Evolutionary conservation across 2,797 vertebrate species (phyloP), one percentile per base, ranked within the genome.

Genomic region (Mus minutoides): DNA sequence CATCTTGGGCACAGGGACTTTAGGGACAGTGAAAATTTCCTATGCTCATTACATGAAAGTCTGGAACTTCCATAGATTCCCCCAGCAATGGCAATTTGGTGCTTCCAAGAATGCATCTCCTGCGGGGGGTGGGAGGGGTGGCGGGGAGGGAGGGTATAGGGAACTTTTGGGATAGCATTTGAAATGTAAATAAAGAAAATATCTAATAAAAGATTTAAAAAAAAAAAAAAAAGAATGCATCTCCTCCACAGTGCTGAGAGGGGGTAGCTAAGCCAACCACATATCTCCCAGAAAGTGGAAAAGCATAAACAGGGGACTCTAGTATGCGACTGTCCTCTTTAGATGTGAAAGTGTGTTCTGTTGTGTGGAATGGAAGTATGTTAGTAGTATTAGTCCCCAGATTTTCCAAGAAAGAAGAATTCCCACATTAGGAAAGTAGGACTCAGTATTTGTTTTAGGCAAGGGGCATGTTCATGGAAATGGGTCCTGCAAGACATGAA

Each of bases 391-490:
- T 5, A 9, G 73, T 13, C 37, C 16, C 46, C 52, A 9, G 26
- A n/a, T 64, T 21, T 69, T 52, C 46, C 31, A 37, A 85, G 73
- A 75, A 62, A 43, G n/a, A 75, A 2, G n/a, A 75, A 2, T 58
- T 54, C 24, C 37, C 62, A 0, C 0, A 0, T 21, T 1, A n/a
- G 69, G 19, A 71, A 49, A 79, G 62, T 69, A 26, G 3, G 46
- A 4, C 22, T 62, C 60, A 34, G 1, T 17, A 12, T 46, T 73
- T 52, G 54, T 40, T 82, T 49, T 75, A 86, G 37, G n/a, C 34
- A n/a, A 83, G 29, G 6, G 6, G 19, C 1, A 0, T 64, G 11
- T 62, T 87, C 56, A 19, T 37, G 34, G 22, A 85, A 73, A 54
- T 26, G 5, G 19, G 2, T 6, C 37, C 77, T 46, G 0, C 67